Conservation (phyloP, 2,888 invertebrate genomes). For the Oasisia sp. region DNA sequence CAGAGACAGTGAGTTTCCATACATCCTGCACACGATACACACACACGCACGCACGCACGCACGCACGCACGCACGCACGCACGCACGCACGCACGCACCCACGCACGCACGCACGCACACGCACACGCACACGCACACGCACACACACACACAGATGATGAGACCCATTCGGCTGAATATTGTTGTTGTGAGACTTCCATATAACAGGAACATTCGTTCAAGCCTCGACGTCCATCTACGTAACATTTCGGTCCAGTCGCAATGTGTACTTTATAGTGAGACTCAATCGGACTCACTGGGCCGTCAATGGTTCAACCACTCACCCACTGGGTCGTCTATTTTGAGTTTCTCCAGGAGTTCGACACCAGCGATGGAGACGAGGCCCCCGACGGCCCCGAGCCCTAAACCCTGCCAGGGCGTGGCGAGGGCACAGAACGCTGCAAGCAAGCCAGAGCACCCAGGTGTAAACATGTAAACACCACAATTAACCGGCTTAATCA, state of each 20-base stretch:
- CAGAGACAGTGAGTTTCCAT: not conserved
- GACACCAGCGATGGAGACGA: slow-evolving; percentile 77
- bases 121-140: no score
- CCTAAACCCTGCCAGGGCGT: slow-evolving; percentile 86
- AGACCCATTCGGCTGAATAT: no score
- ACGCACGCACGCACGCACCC: slow-evolving; percentile 27
- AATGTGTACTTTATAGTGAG: no score
- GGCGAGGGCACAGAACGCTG: slow-evolving; percentile 71
- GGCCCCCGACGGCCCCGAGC: slow-evolving; percentile 82
- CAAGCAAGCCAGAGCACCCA: not conserved
- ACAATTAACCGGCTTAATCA: no score
- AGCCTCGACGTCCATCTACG: no score
- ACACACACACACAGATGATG: no score
- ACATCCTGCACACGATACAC: not conserved
- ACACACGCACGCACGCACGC: slow-evolving; percentile 23
- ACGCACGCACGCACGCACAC: not conserved
- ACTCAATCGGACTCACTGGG: no score
- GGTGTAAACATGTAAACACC: not conserved
- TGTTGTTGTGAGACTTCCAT: no score
- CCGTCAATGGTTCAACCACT: not conserved
- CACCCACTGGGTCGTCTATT: slow-evolving; percentile 92
- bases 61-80: slow-evolving; percentile 28
- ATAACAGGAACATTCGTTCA: no score
- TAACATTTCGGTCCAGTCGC: no score
- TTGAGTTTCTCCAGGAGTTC: slow-evolving; percentile 81